These are phyloP conservation scores for Serrognathus titanus DNA, from an alignment of 2,888 invertebrate species.

Conservation along the genomic window DNA sequence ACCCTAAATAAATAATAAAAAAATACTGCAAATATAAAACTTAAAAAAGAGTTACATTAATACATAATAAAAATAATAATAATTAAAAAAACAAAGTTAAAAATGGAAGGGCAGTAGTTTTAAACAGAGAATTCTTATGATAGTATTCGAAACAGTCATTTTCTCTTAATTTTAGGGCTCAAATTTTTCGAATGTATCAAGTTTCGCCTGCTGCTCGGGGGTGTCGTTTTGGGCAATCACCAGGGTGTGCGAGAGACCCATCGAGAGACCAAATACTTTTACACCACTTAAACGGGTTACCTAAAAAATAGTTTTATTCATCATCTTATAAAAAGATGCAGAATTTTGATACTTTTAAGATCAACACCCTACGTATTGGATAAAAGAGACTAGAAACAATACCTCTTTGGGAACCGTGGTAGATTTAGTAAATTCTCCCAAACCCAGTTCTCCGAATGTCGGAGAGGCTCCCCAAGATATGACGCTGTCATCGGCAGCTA, in stretches of 20 bases:
- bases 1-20: no score
- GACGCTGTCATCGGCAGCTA: conserved; percentile 86
- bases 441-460: conserved; percentile 89
- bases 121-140: no score
- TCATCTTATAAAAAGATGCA: not conserved
- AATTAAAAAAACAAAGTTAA: conserved; percentile 12
- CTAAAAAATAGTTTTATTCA: conserved; percentile 27
- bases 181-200: conserved; percentile 58
- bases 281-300: conserved; percentile 67
- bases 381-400: conserved; percentile 8
- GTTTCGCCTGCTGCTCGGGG: conserved; percentile 60
- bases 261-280: conserved; percentile 72
- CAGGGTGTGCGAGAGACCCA: conserved; percentile 84
- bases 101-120: conserved; percentile 16
- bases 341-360: no score
- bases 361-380: not conserved
- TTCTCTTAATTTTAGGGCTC: conserved; percentile 31
- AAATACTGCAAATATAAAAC: conserved; percentile 14
- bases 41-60: conserved; percentile 16
- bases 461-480: conserved; percentile 94
- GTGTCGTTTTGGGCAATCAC: conserved; percentile 63
- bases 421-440: conserved; percentile 85
- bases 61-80: conserved; percentile 19
- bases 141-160: conserved; percentile 10
- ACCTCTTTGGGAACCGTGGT: conserved; percentile 87